Evolutionary conservation across 2,888 invertebrate genomes (phyloP), one percentile per base, ranked within the genome.

Genomic region (Silvanus unidentatus): DNA sequence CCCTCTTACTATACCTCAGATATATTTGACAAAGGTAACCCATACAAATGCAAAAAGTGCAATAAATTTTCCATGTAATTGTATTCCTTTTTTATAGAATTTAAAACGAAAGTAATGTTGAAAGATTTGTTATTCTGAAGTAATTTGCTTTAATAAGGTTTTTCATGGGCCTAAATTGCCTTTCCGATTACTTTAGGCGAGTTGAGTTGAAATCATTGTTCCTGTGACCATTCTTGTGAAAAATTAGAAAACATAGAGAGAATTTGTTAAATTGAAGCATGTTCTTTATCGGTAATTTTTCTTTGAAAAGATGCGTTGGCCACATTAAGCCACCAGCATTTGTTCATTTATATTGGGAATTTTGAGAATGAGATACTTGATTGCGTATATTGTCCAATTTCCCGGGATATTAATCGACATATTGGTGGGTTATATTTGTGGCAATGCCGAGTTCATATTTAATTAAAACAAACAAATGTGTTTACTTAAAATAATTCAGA

Each of bases 1-100:
- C 48, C 50, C 55, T 49, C 56, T 55, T 55, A 53, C 54, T 55
- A n/a, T n/a, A 53, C 49, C 53, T 46, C 47, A 55, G 58, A 59
- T 60, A 54, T 56, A 32, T 32, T 32, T n/a, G 32, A 12, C 32
- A 32, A 32, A 32, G 12, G 32, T 32, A 32, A 5, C 3, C 22
- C 22, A 22, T 22, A 22, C 8, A 22, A 22, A 22, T 22, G 22
- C 22, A 22, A 22, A 8, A 22, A 8, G 8, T 5, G 8, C 22
- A 22, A 22, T 22, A 22, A 22, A 22, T 22, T 22, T 22, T 22
- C 22, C 3, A 22, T 8, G 22, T 22, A 22, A 22, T 22, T 22
- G 22, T 22, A 22, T 8, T 22, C 4, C 8, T 22, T 22, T 22
- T 22, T 22, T 22, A 32, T 37, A 39, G 37, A 39, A 43, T 39